Conservation (phyloP, 2,888 invertebrate genomes). For the Tanytarsus gracilentus region DNA sequence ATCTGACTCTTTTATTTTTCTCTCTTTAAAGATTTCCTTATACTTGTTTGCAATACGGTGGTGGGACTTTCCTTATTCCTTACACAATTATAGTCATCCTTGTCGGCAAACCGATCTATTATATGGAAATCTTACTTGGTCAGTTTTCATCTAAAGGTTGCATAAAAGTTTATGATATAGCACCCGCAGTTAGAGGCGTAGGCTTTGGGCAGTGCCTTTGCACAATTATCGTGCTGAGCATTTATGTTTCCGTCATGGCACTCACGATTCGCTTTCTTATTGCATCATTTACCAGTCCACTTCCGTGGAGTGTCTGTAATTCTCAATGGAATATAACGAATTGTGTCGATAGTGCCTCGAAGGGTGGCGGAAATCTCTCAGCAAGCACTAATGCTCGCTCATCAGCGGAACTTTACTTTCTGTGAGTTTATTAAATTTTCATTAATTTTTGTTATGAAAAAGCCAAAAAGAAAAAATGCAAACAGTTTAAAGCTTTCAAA, state of each 20-base stretch:
- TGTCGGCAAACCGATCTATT: constrained; percentile 60
- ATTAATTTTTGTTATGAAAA: background rate
- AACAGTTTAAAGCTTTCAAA: background rate
- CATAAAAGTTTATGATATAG: constrained; percentile 57
- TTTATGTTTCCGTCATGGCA: constrained; percentile 59
- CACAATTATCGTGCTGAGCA: constrained; percentile 51
- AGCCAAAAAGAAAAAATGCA: background rate
- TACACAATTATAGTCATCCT: constrained; percentile 54
- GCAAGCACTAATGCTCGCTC: constrained; percentile 34
- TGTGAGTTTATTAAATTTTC: constrained; percentile 44
- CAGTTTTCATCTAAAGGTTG: constrained; percentile 64
- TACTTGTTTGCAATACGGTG: constrained; percentile 57
- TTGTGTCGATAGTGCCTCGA: constrained; percentile 37
- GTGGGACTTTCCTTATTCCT: constrained; percentile 40
- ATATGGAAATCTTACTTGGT: constrained; percentile 62
- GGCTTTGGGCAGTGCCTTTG: constrained; percentile 51
- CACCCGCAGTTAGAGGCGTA: constrained; percentile 59
- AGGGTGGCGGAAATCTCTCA: constrained; percentile 32
- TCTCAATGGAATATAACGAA: constrained; percentile 45
- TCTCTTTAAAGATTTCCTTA: constrained; percentile 48
- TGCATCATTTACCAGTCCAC: constrained; percentile 49
- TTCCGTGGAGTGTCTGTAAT: constrained; percentile 56
- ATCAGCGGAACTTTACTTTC: constrained; percentile 44
- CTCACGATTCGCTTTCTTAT: constrained; percentile 53
- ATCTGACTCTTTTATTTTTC: background rate